Base-by-base conservation (phyloP, 2,797 vertebrate genomes). In the Anguilla megastoma region DNA sequence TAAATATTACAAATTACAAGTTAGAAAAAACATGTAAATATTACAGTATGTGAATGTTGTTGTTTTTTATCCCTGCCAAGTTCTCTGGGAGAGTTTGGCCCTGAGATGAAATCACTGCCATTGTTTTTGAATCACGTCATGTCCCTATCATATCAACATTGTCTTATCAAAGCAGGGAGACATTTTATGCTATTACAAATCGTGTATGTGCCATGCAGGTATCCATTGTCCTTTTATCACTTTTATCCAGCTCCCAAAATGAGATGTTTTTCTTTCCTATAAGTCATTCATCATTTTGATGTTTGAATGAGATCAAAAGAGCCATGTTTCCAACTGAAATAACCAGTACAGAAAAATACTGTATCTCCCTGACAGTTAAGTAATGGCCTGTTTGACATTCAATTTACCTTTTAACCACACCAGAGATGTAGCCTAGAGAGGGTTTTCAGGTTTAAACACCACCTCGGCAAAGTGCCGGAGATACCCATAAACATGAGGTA, bases 61-160 rank as follows among this genome's bases (percentile, higher is more conserved):
- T 41, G 41, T 93, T 93, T 93, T 93, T 91, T 88, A 93, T 92
- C 93, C 92, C 7, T 5, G 54, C 9, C 27, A 48, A 18, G 79
- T 8, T 30, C 48, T 24, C 50, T 30, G 14, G 30, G 36, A 84
- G 12, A 27, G 50, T 18, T 36, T 41, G 21, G 41, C 6, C 36
- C 41, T n/a, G 1, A 82, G 79, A n/a, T 24, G 41, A 45, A 8
- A 50, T 82, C 45, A 10, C 45, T 6, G 36, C 16, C 76, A 48
- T 80, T 80, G 76, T 80, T 80, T 48, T 80, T 21, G 18, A 41
- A 45, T 80, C 36, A 6, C 8, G 14, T 82, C 45, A 41, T 82
- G 45, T 82, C 45, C 10, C 7, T 82, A 48, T 82, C 79, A 50
- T 50, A n/a, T 50, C 36, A 82, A 45, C 79, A 48, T 9, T 24